Base-by-base conservation (phyloP, 2,888 invertebrate species). In the Tetranychus truncatus region DNA sequence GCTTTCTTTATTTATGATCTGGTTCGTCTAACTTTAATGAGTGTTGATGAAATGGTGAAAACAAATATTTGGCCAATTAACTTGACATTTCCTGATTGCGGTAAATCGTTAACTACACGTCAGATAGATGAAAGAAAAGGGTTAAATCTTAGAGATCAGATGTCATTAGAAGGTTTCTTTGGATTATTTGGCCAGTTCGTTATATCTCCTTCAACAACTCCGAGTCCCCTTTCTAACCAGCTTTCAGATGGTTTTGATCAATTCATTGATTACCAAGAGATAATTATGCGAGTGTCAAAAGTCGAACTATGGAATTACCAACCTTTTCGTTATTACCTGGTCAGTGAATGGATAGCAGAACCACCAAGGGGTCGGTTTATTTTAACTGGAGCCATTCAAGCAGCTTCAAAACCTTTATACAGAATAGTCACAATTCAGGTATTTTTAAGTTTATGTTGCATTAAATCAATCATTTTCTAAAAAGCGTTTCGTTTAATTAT, bases 1-100 rank as follows among this genome's bases (percentile, higher is more conserved):
- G 88, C 90, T 1, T 89, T 90, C 6, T 93, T 94, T 83, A 92
- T 93, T 83, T 93, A 92, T 83, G 94, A 95, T 83, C 83, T 94
- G 77, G 87, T 89, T 6, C 72, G 77, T 6, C 75, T 75, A 34
- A 66, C 72, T n/a, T 9, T 71, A 7, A 69, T 73, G 79, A 87
- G 90, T 8, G 84, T 90, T 78, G 79, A 78, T 78, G 80, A 78
- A 75, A 78, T 81, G 87, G 87, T 84, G 87, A 80, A 79, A 7
- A 78, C 78, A 34, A 9, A 45, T 20, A 6, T 6, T 15, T 74
- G 72, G 73, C 24, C 45, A 15, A 18, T 65, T 66, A 45, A 45
- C 11, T 21, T 74, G n/a, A 44, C 8, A 5, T 67, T 15, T n/a
- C 66, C 66, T 20, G n/a, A 11, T 11, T 74, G 66, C 21, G 77